Evolutionary conservation across 2,888 invertebrate species (phyloP).

Genomic region (Brenthis ino): DNA sequence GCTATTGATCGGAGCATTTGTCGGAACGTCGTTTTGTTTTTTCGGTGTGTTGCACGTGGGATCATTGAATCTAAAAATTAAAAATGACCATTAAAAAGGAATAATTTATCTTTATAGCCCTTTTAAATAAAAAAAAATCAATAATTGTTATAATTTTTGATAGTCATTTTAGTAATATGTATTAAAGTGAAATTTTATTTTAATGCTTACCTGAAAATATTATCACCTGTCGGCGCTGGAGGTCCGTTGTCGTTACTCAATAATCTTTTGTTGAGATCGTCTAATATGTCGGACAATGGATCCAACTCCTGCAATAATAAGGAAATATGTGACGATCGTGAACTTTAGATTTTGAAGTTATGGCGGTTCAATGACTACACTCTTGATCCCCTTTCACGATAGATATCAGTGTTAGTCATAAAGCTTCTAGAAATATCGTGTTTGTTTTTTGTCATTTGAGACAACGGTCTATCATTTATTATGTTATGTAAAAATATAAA

Average conservation of each 20-base stretch:
- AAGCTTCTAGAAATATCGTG: no score
- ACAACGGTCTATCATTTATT: no score
- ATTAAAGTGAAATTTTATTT: no score
- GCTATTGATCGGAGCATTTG: constrained; percentile 60
- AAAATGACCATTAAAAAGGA: neutral
- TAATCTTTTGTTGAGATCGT: constrained; percentile 85
- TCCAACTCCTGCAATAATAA: constrained; percentile 78
- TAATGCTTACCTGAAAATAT: constrained; percentile 83
- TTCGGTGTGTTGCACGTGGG: constrained; percentile 80
- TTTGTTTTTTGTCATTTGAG: no score
- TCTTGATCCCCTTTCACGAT: no score
- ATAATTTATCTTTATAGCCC: neutral
- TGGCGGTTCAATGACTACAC: no score
- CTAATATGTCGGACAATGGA: constrained; percentile 86
- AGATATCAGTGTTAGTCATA: no score
- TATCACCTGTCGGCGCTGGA: constrained; percentile 75
- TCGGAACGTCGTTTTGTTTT: constrained; percentile 56
- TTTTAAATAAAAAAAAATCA: neutral
- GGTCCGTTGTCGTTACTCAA: constrained; percentile 70
- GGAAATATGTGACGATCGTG: neutral
- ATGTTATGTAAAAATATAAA: no score
- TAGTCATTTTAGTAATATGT: no score
- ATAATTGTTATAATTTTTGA: no score
- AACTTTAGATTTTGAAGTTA: no score
- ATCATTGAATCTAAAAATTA: constrained; percentile 82